Evolutionary conservation across 2,797 vertebrate genomes (phyloP).

Genomic region (Spondyliosoma cantharus): DNA sequence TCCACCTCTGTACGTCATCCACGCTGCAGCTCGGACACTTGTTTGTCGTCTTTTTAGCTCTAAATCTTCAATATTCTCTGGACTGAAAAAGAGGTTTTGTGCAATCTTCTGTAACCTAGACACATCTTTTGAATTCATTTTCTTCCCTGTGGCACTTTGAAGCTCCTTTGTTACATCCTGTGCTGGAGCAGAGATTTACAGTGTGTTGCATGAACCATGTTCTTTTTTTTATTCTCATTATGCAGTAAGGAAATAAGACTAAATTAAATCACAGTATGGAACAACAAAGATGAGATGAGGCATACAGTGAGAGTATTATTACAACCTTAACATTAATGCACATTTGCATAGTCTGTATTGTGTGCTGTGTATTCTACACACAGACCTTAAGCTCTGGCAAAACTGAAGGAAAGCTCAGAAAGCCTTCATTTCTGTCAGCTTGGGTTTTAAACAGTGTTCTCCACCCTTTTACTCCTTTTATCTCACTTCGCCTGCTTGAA

Average conservation of each 20-base stretch:
- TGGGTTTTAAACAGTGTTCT: neutral
- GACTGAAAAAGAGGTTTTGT: conserved; percentile 10
- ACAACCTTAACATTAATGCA: neutral
- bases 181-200: conserved; percentile 14
- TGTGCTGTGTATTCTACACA: too few species aligned
- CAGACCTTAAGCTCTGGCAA: neutral
- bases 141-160: neutral
- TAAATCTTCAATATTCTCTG: neutral
- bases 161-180: neutral
- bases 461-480: conserved; percentile 1
- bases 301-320: neutral
- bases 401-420: neutral
- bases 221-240: neutral
- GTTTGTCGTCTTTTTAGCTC: neutral
- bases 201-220: conserved; percentile 1
- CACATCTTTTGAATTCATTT: conserved; percentile 2
- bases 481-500: conserved; percentile 8
- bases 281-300: conserved; percentile 14
- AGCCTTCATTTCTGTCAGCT: neutral
- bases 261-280: conserved; percentile 28
- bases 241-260: neutral
- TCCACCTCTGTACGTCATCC: neutral
- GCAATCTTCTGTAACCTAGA: neutral
- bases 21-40: neutral
- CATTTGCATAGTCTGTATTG: neutral